A percentile compares a stretch with the other conserved stretches of the same genome.
Evolutionary conservation across 2,888 invertebrate species (phyloP).

Genomic region (Dicycla oo): DNA sequence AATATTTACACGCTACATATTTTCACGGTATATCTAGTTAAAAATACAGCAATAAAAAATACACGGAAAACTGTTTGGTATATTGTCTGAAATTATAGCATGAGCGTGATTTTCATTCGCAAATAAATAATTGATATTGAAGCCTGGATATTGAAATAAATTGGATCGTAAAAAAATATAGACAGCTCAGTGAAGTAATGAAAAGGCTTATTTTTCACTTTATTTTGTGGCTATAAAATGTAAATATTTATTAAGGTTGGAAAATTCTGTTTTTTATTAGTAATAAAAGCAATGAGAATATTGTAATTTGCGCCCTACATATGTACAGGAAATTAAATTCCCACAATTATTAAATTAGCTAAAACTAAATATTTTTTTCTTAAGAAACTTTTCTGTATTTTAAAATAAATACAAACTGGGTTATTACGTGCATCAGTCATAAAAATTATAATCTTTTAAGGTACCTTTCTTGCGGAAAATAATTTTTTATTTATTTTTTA

Average conservation of each 20-base stretch:
- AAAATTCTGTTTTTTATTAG: neutral
- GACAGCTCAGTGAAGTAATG: slow-evolving; percentile 13
- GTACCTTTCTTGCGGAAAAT: neutral
- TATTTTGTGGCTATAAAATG: slow-evolving; percentile 23
- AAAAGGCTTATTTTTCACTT: slow-evolving; percentile 31
- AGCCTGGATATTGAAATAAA: slow-evolving; percentile 43
- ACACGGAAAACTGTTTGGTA: neutral
- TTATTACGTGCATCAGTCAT: no score
- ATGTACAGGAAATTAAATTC: neutral
- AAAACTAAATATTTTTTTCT: neutral
- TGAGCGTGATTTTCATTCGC: slow-evolving; percentile 8
- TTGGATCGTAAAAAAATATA: slow-evolving; percentile 28
- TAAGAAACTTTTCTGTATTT: neutral
- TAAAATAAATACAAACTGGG: no score
- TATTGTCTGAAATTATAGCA: slow-evolving; percentile 3
- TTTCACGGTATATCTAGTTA: slow-evolving; percentile 4
- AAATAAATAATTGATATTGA: slow-evolving; percentile 45
- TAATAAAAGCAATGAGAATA: neutral
- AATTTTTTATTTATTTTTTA: neutral
- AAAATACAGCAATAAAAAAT: slow-evolving; percentile 13
- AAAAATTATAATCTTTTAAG: neutral
- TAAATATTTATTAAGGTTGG: slow-evolving; percentile 1
- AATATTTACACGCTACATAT: neutral
- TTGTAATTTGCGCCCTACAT: neutral
- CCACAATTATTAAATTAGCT: neutral